Evolutionary conservation across 2,113 vertebrate genomes (phyloP), one percentile per base, ranked within the genome.

Genomic region (Egretta garzetta): DNA sequence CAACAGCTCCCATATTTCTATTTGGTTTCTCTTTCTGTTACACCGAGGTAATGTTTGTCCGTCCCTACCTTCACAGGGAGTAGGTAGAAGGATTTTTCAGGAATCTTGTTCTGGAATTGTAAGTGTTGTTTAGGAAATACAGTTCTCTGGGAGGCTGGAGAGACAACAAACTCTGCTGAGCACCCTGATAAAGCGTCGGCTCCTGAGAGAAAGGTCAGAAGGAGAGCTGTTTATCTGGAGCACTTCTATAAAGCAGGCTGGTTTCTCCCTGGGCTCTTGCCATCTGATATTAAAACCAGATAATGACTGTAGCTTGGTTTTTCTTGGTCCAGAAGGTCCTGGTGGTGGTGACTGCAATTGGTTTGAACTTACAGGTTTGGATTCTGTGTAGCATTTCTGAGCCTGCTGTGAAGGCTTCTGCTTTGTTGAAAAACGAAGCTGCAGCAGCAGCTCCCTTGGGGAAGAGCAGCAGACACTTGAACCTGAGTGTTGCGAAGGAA

Each of bases 211-310:
- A 72, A 56, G 52, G 60, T 79, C 64, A 47, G 35, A 93, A 47
- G 59, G 81, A 22, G 21, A 39, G 35, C 58, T 94, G 26, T 50
- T 94, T 80, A 35, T 90, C 88, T 63, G 19, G 26, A 95, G 86
- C 73, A n/a, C 45, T 74, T 93, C 16, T 55, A 33, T 43, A 50
- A 75, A 87, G 52, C 89, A 15, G 20, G 27, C 43, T 88, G 80
- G 20, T 66, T 84, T 90, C 90, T 47, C 55, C 56, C 66, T 39
- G 21, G 41, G 67, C 88, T 95, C 83, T 86, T 92, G 45, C 76
- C 73, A n/a, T 63, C 72, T 39, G 35, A 70, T 86, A 56, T 71
- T 83, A 80, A 90, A 83, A 74, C 41, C 63, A 76, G 49, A 79
- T 85, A 63, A 79, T 18, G 63, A 55, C 60, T 30, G 45, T 26